phyloP scores from a whole-genome alignment of 2,888 invertebrate species.

The Phengaris arion region DNA sequence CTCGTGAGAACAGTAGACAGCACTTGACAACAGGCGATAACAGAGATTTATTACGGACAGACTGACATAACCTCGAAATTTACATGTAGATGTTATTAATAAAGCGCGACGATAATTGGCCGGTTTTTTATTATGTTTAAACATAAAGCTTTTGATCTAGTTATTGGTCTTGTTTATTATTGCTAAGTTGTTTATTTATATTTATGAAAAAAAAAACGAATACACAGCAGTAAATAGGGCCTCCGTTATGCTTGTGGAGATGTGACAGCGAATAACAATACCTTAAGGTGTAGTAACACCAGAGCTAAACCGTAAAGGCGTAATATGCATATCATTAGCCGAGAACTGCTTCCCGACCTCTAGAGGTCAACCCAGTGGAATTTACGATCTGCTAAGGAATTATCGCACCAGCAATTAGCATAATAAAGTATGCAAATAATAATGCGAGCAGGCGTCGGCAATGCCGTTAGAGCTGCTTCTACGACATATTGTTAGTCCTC shows the following conservation, averaged over 20 bases:
- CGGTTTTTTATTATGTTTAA: too few relatives aligned
- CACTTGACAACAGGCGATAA: conserved; percentile 10
- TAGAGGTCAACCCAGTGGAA: neutral
- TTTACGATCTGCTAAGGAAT: conserved; percentile 9
- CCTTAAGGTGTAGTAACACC: too few relatives aligned
- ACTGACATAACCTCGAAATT: conserved; percentile 7
- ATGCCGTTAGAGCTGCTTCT: neutral
- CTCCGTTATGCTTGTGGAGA: too few relatives aligned
- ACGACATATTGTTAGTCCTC: neutral
- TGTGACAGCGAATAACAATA: too few relatives aligned
- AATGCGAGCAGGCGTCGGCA: neutral
- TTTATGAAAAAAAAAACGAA: too few relatives aligned
- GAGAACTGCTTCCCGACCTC: neutral
- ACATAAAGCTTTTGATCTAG: too few relatives aligned
- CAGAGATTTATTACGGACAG: conserved; percentile 17
- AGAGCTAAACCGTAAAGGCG: too few relatives aligned
- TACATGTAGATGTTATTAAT: neutral
- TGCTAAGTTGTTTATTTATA: too few relatives aligned
- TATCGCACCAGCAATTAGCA: neutral
- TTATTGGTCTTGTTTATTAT: too few relatives aligned
- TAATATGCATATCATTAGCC: neutral
- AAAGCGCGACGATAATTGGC: neutral
- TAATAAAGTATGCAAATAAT: neutral
- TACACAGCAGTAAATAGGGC: too few relatives aligned
- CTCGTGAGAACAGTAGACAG: conserved; percentile 16